Evolutionary conservation across 2,797 vertebrate species (phyloP).

Genomic region (Crocodylus rhombifer): DNA sequence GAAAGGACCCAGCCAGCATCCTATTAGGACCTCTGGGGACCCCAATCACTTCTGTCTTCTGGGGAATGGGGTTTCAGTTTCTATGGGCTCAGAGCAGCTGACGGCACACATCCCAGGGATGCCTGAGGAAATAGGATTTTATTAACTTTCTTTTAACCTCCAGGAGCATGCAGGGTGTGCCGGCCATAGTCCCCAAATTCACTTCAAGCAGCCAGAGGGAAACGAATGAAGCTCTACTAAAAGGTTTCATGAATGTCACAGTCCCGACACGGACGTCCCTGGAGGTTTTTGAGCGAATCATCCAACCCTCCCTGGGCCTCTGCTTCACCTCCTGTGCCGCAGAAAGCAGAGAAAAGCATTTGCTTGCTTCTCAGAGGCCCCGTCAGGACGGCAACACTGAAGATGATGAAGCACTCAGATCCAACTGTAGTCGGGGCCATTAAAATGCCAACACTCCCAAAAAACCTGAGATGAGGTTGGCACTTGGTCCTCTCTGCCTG

Average conservation of each 20-base stretch:
- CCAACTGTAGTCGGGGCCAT: background rate
- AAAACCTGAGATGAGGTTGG: background rate
- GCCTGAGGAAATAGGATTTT: background rate
- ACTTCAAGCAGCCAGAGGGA: background rate
- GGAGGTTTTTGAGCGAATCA: background rate
- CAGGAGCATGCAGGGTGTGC: background rate
- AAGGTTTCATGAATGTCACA: background rate
- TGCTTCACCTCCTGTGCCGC: background rate
- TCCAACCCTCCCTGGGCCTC: background rate
- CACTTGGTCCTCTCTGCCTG: accelerated
- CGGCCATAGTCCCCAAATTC: background rate
- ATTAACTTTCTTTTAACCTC: background rate
- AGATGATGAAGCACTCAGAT: background rate
- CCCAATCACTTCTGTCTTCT: background rate
- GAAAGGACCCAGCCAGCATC: background rate
- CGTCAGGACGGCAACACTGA: background rate
- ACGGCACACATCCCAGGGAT: background rate
- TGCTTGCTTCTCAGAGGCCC: background rate
- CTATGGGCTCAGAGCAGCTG: background rate
- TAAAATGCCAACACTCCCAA: background rate
- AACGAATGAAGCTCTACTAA: background rate
- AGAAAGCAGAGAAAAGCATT: background rate
- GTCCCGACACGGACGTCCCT: background rate
- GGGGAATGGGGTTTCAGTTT: background rate
- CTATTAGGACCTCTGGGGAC: background rate